phyloP scores from a whole-genome alignment of 2,888 invertebrate species.

The Danaus chrysippus region DNA sequence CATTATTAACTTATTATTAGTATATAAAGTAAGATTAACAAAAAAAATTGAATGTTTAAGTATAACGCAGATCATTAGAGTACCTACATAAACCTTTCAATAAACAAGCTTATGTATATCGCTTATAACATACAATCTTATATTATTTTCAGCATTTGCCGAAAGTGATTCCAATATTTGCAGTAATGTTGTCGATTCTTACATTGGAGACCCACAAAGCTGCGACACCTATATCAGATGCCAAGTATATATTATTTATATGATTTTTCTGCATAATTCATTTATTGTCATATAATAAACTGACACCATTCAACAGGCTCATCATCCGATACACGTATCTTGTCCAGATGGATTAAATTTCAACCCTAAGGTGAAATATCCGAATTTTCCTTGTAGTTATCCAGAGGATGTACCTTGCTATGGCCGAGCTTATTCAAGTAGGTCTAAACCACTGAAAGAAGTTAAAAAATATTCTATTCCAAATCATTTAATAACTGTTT shows the following conservation, averaged over 20 bases:
- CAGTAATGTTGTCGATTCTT: neutral
- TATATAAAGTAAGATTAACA: no score
- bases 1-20: no score
- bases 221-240: neutral
- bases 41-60: no score
- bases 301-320: neutral
- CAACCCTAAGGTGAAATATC: conserved; percentile 80
- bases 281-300: neutral
- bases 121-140: no score
- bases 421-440: conserved; percentile 56
- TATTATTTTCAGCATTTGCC: no score
- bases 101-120: no score
- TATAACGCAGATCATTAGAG: no score
- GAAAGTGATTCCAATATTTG: neutral
- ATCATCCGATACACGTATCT: neutral
- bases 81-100: no score
- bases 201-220: neutral
- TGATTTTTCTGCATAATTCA: no score
- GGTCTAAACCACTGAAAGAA: neutral
- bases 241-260: neutral
- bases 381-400: conserved; percentile 87
- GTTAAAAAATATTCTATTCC: neutral
- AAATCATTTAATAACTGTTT: neutral
- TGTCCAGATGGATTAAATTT: conserved; percentile 83
- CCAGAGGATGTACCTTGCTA: conserved; percentile 87